Evolutionary conservation across 1,140 invertebrate species (phyloP).

Genomic region (Drosophila kurseongensis): DNA sequence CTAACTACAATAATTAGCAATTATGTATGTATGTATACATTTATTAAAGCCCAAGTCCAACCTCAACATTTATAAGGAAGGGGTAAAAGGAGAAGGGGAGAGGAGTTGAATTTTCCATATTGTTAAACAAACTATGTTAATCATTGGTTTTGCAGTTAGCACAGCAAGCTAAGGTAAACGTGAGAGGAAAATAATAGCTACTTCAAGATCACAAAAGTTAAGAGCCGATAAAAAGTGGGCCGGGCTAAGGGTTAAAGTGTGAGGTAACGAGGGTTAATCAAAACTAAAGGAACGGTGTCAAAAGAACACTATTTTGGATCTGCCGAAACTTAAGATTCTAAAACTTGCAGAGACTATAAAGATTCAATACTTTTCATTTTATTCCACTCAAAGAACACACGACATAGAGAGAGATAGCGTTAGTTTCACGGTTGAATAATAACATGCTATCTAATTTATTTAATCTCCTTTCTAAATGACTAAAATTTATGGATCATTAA

Average conservation of each 20-base stretch:
- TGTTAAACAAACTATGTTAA: constrained; percentile 28
- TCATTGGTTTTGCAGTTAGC: constrained; percentile 3
- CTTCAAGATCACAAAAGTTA: constrained; percentile 5
- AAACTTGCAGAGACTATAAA: constrained; percentile 14
- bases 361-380: not conserved
- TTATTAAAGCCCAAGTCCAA: constrained; percentile 43
- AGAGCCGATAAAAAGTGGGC: constrained; percentile 3
- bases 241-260: constrained; percentile 2
- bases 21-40: constrained; percentile 20
- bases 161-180: not conserved
- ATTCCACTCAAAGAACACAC: not conserved
- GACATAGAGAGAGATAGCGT: not conserved
- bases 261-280: constrained; percentile 16
- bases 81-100: not conserved
- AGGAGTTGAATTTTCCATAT: not conserved
- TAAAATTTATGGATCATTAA: not conserved
- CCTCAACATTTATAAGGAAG: constrained; percentile 29
- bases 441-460: not conserved
- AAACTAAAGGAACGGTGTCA: constrained; percentile 8
- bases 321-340: constrained; percentile 7
- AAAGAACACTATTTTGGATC: constrained; percentile 6
- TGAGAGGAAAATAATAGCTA: constrained; percentile 10
- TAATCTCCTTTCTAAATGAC: not conserved
- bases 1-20: constrained; percentile 24
- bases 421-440: not conserved